phyloP scores from a whole-genome alignment of 2,113 vertebrate species.

The Ornithorhynchus anatinus region DNA sequence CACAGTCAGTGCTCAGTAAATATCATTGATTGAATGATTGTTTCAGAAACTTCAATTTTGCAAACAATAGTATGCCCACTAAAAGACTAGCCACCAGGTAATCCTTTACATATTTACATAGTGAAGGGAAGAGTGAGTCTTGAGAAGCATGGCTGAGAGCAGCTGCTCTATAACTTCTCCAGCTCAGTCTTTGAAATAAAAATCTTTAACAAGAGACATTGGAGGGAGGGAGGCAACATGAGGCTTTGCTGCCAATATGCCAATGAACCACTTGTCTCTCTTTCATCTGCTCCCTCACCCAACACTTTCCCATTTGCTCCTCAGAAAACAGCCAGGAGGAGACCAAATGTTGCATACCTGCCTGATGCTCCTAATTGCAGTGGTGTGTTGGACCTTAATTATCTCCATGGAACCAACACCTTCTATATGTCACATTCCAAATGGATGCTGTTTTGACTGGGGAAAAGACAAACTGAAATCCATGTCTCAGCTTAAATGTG shows the following conservation, averaged over 20 bases:
- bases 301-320: slow-evolving; percentile 66
- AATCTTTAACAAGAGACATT: neutral
- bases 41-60: neutral
- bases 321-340: slow-evolving; percentile 53
- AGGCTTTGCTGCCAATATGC: slow-evolving; percentile 41
- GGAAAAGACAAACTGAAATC: slow-evolving; percentile 40
- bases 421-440: slow-evolving; percentile 52
- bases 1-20: too few species aligned
- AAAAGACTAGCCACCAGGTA: neutral
- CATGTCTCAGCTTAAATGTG: slow-evolving; percentile 10
- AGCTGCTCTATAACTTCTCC: neutral
- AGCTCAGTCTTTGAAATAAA: slow-evolving; percentile 14
- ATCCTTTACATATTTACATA: neutral
- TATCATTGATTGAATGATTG: too few species aligned
- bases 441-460: slow-evolving; percentile 44
- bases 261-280: slow-evolving; percentile 41
- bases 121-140: neutral
- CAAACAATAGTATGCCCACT: slow-evolving; percentile 14
- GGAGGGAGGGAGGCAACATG: slow-evolving; percentile 19
- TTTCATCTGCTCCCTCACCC: slow-evolving; percentile 40
- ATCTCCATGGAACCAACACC: slow-evolving; percentile 53
- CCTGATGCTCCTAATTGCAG: slow-evolving; percentile 60
- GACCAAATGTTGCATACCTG: slow-evolving; percentile 68
- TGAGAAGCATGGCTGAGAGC: neutral
- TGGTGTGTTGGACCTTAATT: slow-evolving; percentile 36